A percentile compares a stretch with the other conserved stretches of the same genome.
phyloP scores from a whole-genome alignment of 1,140 invertebrate genomes.

The Muscidifurax raptorellus region DNA sequence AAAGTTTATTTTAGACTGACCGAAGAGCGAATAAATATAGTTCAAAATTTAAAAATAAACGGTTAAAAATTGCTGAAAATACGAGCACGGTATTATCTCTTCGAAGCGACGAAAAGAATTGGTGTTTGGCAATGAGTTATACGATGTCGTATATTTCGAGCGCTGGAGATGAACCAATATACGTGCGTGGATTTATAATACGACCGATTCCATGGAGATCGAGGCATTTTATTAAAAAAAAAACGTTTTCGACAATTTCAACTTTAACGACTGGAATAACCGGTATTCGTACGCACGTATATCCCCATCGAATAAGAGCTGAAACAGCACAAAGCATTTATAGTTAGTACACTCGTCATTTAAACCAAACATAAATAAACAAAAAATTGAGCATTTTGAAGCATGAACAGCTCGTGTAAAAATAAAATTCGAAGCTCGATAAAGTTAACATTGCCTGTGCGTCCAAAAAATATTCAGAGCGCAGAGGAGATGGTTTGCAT shows the following conservation, averaged over 20 bases:
- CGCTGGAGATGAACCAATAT: neutral
- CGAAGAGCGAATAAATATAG: neutral
- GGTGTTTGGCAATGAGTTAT: neutral
- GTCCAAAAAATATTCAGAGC: neutral
- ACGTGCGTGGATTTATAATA: neutral
- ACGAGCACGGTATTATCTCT: neutral
- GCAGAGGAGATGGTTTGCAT: conserved; percentile 1
- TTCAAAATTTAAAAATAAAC: neutral
- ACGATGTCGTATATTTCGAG: neutral
- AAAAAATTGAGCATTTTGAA: too few relatives aligned
- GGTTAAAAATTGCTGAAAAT: neutral
- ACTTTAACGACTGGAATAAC: neutral
- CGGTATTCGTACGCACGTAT: too few relatives aligned
- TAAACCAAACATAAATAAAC: too few relatives aligned
- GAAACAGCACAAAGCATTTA: too few relatives aligned
- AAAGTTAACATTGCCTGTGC: too few relatives aligned
- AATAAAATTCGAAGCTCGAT: too few relatives aligned
- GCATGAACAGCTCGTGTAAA: too few relatives aligned
- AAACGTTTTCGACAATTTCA: too few relatives aligned
- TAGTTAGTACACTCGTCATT: too few relatives aligned
- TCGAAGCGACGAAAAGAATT: neutral
- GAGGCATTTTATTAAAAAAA: neutral
- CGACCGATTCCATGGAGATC: neutral
- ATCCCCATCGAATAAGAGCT: too few relatives aligned
- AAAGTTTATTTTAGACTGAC: too few relatives aligned